A percentile compares a stretch with the other conserved stretches of the same genome.
phyloP scores from a whole-genome alignment of 2,888 invertebrate species.

The Gandaritis pyraliata region DNA sequence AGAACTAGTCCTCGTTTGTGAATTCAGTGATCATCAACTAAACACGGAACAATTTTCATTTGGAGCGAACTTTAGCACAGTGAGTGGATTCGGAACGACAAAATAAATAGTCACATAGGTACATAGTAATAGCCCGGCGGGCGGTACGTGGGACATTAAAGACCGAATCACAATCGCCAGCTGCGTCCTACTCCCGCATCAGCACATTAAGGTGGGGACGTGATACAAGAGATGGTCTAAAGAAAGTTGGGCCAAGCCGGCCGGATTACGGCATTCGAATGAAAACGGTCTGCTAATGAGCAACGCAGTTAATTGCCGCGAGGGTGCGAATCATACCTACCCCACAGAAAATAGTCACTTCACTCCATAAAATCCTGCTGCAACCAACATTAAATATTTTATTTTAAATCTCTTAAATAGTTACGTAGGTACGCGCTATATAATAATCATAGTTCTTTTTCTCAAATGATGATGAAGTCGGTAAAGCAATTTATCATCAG shows the following conservation, averaged over 20 bases:
- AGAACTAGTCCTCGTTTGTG: slow-evolving; percentile 22
- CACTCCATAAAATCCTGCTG: slow-evolving; percentile 10
- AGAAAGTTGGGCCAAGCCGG: slow-evolving; percentile 62
- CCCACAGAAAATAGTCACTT: slow-evolving; percentile 10
- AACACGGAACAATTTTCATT: slow-evolving; percentile 43
- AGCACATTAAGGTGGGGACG: slow-evolving; percentile 63
- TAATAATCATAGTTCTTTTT: too few relatives aligned
- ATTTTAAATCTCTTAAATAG: background rate
- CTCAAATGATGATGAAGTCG: too few relatives aligned
- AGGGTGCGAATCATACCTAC: slow-evolving; percentile 45
- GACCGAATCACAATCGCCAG: slow-evolving; percentile 56
- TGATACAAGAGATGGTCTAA: slow-evolving; percentile 62
- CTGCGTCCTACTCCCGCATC: slow-evolving; percentile 52
- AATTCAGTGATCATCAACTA: slow-evolving; percentile 26
- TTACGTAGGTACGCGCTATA: background rate
- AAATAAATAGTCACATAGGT: slow-evolving; percentile 47
- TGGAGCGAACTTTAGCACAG: slow-evolving; percentile 37
- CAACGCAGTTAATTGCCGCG: slow-evolving; percentile 73
- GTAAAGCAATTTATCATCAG: too few relatives aligned
- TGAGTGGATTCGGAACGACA: slow-evolving; percentile 37
- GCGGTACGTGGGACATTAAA: slow-evolving; percentile 51
- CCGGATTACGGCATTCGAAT: slow-evolving; percentile 71
- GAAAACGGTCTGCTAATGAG: slow-evolving; percentile 79
- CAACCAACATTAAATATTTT: background rate
- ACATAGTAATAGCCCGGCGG: slow-evolving; percentile 53